phyloP scores from a whole-genome alignment of 2,888 invertebrate genomes.

The Yponomeuta cagnagella region DNA sequence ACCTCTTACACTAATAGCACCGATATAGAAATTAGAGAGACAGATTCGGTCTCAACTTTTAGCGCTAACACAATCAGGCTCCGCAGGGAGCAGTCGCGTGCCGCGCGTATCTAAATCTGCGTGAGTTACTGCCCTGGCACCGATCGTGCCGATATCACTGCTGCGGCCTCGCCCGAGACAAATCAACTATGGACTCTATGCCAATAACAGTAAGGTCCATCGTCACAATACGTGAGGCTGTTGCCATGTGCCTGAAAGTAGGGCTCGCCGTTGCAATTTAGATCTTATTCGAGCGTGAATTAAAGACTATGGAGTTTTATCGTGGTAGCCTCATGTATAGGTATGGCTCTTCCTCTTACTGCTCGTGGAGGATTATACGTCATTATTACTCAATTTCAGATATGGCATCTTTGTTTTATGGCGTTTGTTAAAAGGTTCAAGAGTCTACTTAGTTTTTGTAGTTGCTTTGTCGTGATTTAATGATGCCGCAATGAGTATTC shows the following conservation, averaged over 20 bases:
- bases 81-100: conserved; percentile 13
- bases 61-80: background rate
- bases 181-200: background rate
- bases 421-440: background rate
- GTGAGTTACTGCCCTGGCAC: conserved; percentile 12
- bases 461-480: background rate
- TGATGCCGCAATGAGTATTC: no score
- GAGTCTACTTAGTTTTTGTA: background rate
- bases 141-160: conserved; percentile 4
- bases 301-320: background rate
- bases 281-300: background rate
- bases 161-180: background rate
- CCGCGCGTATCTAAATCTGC: conserved; percentile 15
- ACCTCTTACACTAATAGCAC: no score
- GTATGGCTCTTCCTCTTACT: background rate
- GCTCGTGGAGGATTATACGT: background rate
- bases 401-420: background rate
- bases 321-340: background rate
- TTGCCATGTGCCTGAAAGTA: background rate
- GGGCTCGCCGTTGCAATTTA: background rate
- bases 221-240: background rate
- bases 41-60: background rate
- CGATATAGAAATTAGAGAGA: background rate
- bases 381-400: conserved; percentile 9
- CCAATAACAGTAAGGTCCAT: background rate